These are phyloP conservation scores for Phycodurus eques DNA, from an alignment of 2,113 vertebrate species.

Conservation along the genomic window DNA sequence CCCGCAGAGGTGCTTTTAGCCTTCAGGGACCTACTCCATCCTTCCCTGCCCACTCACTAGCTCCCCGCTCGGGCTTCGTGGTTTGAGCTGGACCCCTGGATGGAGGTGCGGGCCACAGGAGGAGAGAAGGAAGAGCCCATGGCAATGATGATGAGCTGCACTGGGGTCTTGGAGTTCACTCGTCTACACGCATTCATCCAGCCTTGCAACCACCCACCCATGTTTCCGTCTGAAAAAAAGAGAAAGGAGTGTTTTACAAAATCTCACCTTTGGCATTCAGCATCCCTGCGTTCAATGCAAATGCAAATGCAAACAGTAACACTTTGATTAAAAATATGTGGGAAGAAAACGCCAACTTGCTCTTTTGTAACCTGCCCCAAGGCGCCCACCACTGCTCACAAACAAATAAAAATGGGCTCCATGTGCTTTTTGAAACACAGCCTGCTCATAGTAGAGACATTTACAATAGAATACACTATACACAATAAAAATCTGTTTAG, in stretches of 20 bases:
- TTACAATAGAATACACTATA: conserved; percentile 22
- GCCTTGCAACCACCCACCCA: conserved; percentile 69
- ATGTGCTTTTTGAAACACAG: conserved; percentile 39
- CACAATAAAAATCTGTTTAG: not conserved
- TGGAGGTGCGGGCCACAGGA: conserved; percentile 65
- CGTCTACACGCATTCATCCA: conserved; percentile 67
- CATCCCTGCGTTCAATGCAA: conserved; percentile 69
- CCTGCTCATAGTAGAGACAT: conserved; percentile 26
- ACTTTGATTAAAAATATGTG: conserved; percentile 75
- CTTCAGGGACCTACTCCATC: conserved; percentile 62
- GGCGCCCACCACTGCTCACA: conserved; percentile 53
- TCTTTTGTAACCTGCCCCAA: conserved; percentile 68
- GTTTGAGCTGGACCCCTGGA: conserved; percentile 62
- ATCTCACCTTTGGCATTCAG: conserved; percentile 70
- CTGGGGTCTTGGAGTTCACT: conserved; percentile 66
- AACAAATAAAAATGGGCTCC: conserved; percentile 54
- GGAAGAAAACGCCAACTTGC: conserved; percentile 69
- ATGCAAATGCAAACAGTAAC: conserved; percentile 73
- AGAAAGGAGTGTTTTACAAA: conserved; percentile 64
- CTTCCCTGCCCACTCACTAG: conserved; percentile 72
- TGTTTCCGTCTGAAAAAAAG: conserved; percentile 66
- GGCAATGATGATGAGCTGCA: conserved; percentile 71
- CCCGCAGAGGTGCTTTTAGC: conserved; percentile 67
- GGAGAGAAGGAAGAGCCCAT: conserved; percentile 64
- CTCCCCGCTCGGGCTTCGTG: conserved; percentile 57